Evolutionary conservation across 2,797 vertebrate genomes (phyloP).

Genomic region (Perdix hodgsoniae): DNA sequence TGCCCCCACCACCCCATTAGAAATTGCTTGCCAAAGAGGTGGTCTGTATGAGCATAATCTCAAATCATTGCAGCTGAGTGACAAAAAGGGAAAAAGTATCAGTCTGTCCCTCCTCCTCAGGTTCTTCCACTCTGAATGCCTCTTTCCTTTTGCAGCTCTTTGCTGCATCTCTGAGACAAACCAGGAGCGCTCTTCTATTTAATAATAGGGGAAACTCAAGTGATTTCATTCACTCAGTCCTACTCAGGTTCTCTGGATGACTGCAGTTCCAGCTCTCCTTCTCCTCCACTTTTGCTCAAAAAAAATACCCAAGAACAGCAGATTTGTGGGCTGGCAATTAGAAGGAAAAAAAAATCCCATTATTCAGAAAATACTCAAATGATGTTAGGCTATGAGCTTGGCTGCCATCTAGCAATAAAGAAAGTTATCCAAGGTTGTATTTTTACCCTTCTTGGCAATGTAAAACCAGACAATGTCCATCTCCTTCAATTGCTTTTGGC

Average conservation of each 20-base stretch:
- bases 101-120: neutral
- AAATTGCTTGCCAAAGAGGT: neutral
- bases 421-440: neutral
- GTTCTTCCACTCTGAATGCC: neutral
- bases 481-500: neutral
- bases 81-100: neutral
- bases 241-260: neutral
- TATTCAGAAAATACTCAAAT: neutral
- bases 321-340: conserved; percentile 18
- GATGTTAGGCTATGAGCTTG: neutral
- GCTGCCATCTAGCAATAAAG: neutral
- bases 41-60: rapidly evolving
- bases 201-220: conserved; percentile 37
- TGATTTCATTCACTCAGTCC: conserved; percentile 20
- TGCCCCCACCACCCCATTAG: neutral
- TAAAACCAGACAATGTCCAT: neutral
- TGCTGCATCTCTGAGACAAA: neutral
- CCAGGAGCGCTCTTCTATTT: neutral
- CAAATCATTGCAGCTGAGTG: neutral
- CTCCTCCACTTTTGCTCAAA: neutral
- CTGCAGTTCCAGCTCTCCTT: neutral
- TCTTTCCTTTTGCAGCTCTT: neutral
- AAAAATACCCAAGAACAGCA: neutral
- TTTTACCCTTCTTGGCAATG: neutral
- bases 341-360: neutral